Base-by-base conservation (phyloP, 2,888 invertebrate species). In the Xylota segnis region DNA sequence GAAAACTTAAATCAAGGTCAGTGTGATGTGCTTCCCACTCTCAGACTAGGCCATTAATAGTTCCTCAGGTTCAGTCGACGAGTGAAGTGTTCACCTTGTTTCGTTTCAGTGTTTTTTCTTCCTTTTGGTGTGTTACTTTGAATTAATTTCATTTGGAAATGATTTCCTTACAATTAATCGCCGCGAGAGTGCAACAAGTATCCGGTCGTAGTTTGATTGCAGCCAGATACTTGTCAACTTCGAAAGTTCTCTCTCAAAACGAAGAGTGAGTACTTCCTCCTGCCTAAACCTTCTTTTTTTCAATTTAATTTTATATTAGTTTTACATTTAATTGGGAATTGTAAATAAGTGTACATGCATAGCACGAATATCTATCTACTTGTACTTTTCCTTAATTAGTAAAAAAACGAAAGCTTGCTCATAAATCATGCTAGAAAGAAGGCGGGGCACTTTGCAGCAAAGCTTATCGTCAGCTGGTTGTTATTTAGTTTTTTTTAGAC, bases 181-280 rank as follows among this genome's bases (percentile, higher is more conserved):
- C 88, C 18, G 76, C 37, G 32, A 88, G 45, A 75, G 23, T 78
- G 37, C 83, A 77, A 63, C 72, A 78, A 65, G 56, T 87, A 16
- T 54, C 70, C 6, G 87, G 78, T 59, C 71, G 66, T 12, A 59
- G 63, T 76, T 70, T 82, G 0, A 70, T 34, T 56, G 71, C 70
- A 71, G 66, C 32, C n/a, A 87, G 89, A 71, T 87, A 70, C 75
- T 89, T 89, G 18, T 87, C 88, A 45, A 79, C 86, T 27, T 79
- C 88, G 14, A 87, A 84, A 68, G 27, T 76, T 37, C 34, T 88
- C 52, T 76, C 87, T n/a, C 87, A 89, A 40, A 88, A 87, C 23
- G 78, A 89, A 87, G 87, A 88, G 89, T 89, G 79, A 89, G 89
- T 88, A 47, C 0, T 43, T 52, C n/a, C 14, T 27, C 0, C n/a